Conservation (phyloP, 2,797 vertebrate species). For the Chelmon rostratus region DNA sequence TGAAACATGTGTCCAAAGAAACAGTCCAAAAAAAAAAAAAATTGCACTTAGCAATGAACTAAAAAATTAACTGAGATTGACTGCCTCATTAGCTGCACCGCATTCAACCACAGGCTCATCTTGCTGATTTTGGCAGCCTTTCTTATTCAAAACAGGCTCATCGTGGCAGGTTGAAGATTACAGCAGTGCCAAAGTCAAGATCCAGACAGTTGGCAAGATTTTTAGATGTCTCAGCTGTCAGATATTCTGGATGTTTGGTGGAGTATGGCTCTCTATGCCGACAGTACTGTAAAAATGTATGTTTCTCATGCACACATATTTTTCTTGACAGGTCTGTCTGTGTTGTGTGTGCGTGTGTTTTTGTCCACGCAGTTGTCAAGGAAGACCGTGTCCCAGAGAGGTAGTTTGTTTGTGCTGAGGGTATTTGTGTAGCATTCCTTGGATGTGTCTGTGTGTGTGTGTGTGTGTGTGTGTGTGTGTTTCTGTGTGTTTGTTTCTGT, state of each 20-base stretch:
- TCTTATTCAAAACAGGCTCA: slow-evolving; percentile 47
- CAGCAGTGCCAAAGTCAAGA: slow-evolving; percentile 54
- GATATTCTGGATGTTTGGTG: slow-evolving; percentile 33
- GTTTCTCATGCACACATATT: slow-evolving; percentile 21
- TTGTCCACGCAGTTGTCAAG: slow-evolving; percentile 42
- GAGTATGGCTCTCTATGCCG: slow-evolving; percentile 28
- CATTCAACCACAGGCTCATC: slow-evolving; percentile 50
- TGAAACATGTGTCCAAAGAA: not conserved
- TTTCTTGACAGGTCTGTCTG: slow-evolving; percentile 24
- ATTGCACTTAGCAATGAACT: not conserved
- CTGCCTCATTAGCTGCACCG: slow-evolving; percentile 32
- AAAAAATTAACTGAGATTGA: slow-evolving; percentile 5
- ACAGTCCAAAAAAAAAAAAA: not conserved
- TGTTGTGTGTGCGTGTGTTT: slow-evolving; percentile 22
- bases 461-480: slow-evolving; percentile 37
- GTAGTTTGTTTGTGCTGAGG: slow-evolving; percentile 54
- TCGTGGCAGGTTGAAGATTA: slow-evolving; percentile 59
- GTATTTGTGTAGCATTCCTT: slow-evolving; percentile 49
- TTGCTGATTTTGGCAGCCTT: slow-evolving; percentile 52
- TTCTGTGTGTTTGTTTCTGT: slow-evolving; percentile 67
- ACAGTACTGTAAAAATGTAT: slow-evolving; percentile 38
- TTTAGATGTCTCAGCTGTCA: slow-evolving; percentile 56
- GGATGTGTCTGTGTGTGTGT: slow-evolving; percentile 36
- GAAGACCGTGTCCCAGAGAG: slow-evolving; percentile 48
- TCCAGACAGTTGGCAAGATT: slow-evolving; percentile 58